Conservation (phyloP, 2,888 invertebrate species). For the Trachelus troglodyta region DNA sequence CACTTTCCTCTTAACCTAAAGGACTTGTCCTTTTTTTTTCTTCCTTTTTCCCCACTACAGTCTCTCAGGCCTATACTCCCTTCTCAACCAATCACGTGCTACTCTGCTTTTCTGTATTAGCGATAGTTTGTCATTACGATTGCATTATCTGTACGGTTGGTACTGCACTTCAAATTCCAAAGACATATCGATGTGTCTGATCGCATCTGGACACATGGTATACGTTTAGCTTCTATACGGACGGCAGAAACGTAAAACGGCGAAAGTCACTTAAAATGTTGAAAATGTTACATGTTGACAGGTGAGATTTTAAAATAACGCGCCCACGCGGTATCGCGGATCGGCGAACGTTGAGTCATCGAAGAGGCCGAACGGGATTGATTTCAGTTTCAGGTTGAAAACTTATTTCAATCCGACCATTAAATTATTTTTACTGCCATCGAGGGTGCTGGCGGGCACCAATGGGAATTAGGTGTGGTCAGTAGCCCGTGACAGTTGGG, state of each 20-base stretch:
- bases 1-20: not conserved
- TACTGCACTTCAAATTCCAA: not conserved
- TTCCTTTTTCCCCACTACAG: conserved; percentile 9
- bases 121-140: not conserved
- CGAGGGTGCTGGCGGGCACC: not conserved
- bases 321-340: not conserved
- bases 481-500: not conserved
- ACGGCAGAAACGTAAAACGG: conserved; percentile 52
- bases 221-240: not conserved
- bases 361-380: not conserved
- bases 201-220: not conserved
- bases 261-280: conserved; percentile 61
- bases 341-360: not conserved
- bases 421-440: not conserved
- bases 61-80: conserved; percentile 2
- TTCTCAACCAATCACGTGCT: conserved; percentile 1
- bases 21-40: not conserved
- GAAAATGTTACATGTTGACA: not conserved
- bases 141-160: not conserved
- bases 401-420: not conserved
- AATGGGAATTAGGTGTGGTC: not conserved
- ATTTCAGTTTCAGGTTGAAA: not conserved
- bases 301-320: not conserved
- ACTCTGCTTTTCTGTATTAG: not conserved
- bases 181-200: not conserved